phyloP scores from a whole-genome alignment of 1,140 invertebrate species.

The Monomorium pharaonis region DNA sequence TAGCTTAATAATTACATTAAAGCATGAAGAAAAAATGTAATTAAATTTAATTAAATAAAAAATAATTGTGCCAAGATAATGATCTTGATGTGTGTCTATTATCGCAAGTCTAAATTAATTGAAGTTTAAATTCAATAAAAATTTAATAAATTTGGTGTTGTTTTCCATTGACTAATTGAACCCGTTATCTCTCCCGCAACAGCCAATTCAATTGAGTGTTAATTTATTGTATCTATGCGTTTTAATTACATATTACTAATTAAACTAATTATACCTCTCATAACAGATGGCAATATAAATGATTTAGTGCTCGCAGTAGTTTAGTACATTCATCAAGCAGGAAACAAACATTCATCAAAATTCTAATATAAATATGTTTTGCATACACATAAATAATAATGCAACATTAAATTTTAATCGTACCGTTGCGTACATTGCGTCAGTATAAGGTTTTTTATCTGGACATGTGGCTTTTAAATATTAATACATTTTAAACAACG shows the following conservation, averaged over 20 bases:
- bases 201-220: constrained; percentile 21
- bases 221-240: not conserved
- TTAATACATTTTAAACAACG: not conserved
- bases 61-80: not conserved
- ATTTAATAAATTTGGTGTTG: not conserved
- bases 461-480: no score
- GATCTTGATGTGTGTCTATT: not conserved
- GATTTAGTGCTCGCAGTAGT: not conserved
- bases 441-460: no score
- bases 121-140: not conserved
- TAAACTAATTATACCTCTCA: constrained; percentile 19
- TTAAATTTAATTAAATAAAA: not conserved
- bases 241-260: constrained; percentile 35
- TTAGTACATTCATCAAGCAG: not conserved
- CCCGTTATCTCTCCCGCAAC: not conserved
- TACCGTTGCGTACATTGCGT: not conserved
- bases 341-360: not conserved
- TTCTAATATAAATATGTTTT: not conserved
- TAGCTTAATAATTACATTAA: not conserved
- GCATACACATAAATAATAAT: not conserved
- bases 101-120: not conserved
- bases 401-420: not conserved
- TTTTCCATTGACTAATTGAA: not conserved
- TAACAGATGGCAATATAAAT: constrained; percentile 5
- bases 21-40: not conserved